Conservation (phyloP, 2,113 vertebrate species). For the Conger conger region DNA sequence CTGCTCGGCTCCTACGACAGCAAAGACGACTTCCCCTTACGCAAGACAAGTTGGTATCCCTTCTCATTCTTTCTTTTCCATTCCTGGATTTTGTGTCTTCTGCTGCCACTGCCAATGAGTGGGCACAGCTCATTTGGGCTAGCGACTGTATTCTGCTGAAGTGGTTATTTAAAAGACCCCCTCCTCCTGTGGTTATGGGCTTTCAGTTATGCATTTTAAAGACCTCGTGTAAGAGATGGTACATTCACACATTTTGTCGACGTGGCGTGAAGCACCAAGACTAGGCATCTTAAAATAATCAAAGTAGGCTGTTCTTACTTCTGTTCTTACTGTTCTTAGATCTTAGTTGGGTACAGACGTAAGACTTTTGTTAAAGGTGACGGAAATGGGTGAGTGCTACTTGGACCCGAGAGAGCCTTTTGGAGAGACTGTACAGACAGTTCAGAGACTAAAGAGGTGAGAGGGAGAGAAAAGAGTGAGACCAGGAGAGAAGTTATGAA, state of each 20-base stretch:
- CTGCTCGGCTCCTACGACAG: conserved; percentile 84
- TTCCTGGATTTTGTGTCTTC: neutral
- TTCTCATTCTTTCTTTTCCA: neutral
- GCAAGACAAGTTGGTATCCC: conserved; percentile 82
- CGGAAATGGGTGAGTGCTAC: too few relatives aligned
- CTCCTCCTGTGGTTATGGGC: neutral
- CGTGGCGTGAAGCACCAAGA: too few relatives aligned
- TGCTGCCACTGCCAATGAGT: conserved; percentile 19
- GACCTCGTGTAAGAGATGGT: neutral
- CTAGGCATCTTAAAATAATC: too few relatives aligned
- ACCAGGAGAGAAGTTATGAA: conserved; percentile 30
- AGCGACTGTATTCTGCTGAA: neutral
- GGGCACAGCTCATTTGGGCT: neutral
- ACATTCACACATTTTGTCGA: too few relatives aligned
- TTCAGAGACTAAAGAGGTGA: too few relatives aligned
- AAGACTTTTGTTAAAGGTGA: neutral
- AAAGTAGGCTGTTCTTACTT: too few relatives aligned
- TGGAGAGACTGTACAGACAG: too few relatives aligned
- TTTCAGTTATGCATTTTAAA: neutral
- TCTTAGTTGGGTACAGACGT: too few relatives aligned
- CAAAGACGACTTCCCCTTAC: conserved; percentile 91
- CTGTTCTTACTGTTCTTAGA: too few relatives aligned
- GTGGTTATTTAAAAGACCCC: neutral
- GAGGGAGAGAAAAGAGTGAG: neutral
- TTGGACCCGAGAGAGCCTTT: too few relatives aligned